Conservation (phyloP, 2,888 invertebrate genomes). For the Drosophila prolongata region DNA sequence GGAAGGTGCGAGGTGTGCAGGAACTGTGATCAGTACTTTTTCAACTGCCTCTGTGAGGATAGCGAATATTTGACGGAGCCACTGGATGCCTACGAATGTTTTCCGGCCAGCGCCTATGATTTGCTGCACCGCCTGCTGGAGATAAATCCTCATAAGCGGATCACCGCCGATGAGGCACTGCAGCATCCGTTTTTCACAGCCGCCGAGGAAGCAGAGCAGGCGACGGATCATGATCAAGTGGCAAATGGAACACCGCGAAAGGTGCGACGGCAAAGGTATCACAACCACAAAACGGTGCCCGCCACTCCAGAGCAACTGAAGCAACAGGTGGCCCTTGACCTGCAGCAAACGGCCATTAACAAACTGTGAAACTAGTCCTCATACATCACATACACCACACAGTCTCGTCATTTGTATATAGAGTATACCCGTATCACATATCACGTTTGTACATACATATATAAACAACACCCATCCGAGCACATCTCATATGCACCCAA, state of each 20-base stretch:
- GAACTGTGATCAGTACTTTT: constrained; percentile 83
- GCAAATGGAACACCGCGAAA: constrained; percentile 6
- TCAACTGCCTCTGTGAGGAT: constrained; percentile 84
- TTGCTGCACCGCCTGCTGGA: constrained; percentile 90
- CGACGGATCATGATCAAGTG: constrained; percentile 1
- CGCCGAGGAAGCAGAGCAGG: constrained; percentile 36
- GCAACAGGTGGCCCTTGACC: constrained; percentile 25
- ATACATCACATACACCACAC: neutral
- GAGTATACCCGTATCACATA: constrained; percentile 7
- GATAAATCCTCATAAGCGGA: constrained; percentile 90
- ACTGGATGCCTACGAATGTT: constrained; percentile 83
- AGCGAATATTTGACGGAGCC: constrained; percentile 75
- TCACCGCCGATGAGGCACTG: constrained; percentile 90
- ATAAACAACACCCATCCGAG: neutral
- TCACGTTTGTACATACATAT: constrained; percentile 29
- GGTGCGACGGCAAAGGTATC: constrained; percentile 51
- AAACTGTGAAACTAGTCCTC: constrained; percentile 47
- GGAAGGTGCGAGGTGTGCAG: constrained; percentile 81
- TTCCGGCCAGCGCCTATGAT: constrained; percentile 90
- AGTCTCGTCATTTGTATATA: constrained; percentile 29
- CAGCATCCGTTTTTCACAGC: constrained; percentile 89
- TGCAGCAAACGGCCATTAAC: constrained; percentile 26
- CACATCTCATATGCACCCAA: constrained; percentile 18
- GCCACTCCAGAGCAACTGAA: constrained; percentile 14
- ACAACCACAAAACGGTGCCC: constrained; percentile 26